These are phyloP conservation scores for Nebria salina DNA, from an alignment of 2,888 invertebrate genomes.

Conservation along the genomic window DNA sequence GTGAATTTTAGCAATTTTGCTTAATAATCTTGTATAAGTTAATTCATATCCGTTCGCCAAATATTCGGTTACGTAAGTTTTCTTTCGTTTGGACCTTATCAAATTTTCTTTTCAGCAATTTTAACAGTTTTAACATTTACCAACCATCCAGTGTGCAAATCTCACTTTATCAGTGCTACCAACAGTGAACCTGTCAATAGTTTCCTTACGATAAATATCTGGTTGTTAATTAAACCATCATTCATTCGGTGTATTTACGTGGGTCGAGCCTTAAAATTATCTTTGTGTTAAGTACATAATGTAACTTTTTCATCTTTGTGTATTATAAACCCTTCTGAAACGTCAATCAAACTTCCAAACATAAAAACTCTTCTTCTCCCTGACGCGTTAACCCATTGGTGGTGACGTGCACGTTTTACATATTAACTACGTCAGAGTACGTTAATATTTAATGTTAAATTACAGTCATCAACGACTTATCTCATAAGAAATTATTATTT, in stretches of 20 bases:
- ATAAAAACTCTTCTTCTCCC: too few species aligned
- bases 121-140: slow-evolving; percentile 15
- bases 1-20: too few species aligned
- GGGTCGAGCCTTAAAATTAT: not conserved
- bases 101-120: slow-evolving; percentile 15
- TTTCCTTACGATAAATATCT: slow-evolving; percentile 38
- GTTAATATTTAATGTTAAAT: too few species aligned
- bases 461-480: too few species aligned
- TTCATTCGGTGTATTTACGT: slow-evolving; percentile 3
- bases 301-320: not conserved
- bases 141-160: slow-evolving; percentile 39
- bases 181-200: slow-evolving; percentile 41
- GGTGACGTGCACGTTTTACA: too few species aligned
- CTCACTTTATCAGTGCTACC: slow-evolving; percentile 38
- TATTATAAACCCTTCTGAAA: not conserved
- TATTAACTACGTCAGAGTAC: too few species aligned
- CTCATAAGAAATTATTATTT: too few species aligned
- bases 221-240: slow-evolving; percentile 37
- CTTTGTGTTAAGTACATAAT: not conserved
- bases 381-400: too few species aligned
- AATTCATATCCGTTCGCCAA: not conserved
- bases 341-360: too few species aligned
- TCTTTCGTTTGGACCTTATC: not conserved
- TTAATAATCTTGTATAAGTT: too few species aligned
- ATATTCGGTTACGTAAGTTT: not conserved